Evolutionary conservation across 2,888 invertebrate species (phyloP), one percentile per base, ranked within the genome.

Genomic region (Ceriagrion tenellum): DNA sequence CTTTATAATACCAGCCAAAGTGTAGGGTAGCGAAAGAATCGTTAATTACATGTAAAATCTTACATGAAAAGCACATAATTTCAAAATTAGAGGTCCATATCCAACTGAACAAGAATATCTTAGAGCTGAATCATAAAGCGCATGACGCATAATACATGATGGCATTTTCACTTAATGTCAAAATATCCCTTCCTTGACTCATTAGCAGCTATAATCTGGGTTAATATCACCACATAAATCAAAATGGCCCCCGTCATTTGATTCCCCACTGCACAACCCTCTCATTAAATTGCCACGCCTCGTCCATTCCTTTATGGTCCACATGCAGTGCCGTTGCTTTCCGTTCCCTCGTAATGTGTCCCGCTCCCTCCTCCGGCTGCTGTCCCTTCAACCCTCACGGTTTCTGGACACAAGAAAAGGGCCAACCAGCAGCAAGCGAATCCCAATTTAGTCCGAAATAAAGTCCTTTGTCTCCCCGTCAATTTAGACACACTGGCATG

Each of bases 381-480:
- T 35, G 10, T n/a, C 26, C 81, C 35, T 13, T 69, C 69, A 26
- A 18, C 26, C 30, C 35, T 13, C 30, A 26, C 81, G 16, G 16
- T 35, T 81, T 81, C 81, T 13, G 35, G 13, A 13, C 59, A 35
- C 35, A 81, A 81, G 81, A 81, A 81, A 47, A 81, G 81, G 81
- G 13, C 59, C 20, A 47, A 47, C 8, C 35, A 10, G 81, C 0
- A 35, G 35, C 35, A 16, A 20, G 18, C 30, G 81, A 18, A 35
- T 81, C 81, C 81, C 81, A 81, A 81, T 81, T 81, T 81, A 81
- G 81, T 35, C 30, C 81, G 81, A 35, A 81, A 81, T 81, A 81
- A 81, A 81, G 81, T 81, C 81, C 26, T 81, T 81, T 30, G 30
- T 35, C 35, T 35, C 81, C 81, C 81, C 35, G 81, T 81, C 81